A percentile compares a stretch with the other conserved stretches of the same genome.
phyloP scores from a whole-genome alignment of 2,113 vertebrate genomes.

The Nicator chloris region DNA sequence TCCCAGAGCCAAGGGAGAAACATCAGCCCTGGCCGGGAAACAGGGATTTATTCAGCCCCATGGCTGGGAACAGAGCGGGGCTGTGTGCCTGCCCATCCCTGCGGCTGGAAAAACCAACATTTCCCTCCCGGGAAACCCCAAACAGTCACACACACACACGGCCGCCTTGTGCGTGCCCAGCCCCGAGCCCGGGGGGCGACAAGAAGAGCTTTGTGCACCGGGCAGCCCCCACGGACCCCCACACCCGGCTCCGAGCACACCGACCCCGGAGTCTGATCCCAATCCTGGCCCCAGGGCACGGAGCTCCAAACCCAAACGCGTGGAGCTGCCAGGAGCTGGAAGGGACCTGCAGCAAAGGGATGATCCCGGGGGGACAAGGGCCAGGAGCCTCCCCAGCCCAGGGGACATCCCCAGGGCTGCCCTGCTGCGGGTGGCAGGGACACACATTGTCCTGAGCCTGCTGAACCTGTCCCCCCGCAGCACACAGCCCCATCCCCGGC shows the following conservation, averaged over 20 bases:
- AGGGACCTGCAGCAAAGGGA: background rate
- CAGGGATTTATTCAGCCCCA: slow-evolving; percentile 54
- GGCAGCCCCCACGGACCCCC: background rate
- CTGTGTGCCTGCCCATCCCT: slow-evolving; percentile 31
- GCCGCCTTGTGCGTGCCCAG: background rate
- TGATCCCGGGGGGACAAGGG: background rate
- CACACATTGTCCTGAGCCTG: accelerated
- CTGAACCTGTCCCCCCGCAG: accelerated
- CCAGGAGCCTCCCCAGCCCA: background rate
- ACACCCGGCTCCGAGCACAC: background rate
- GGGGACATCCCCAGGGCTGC: background rate
- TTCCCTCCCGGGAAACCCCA: background rate
- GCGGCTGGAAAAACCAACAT: slow-evolving; percentile 57
- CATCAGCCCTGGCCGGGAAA: background rate
- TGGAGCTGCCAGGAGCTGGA: background rate
- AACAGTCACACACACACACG: background rate
- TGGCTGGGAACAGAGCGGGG: background rate
- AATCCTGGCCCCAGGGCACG: accelerated
- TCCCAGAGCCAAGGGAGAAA: background rate
- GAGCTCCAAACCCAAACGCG: background rate
- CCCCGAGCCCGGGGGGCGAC: background rate
- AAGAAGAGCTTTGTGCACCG: slow-evolving; percentile 22
- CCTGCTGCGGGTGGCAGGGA: background rate
- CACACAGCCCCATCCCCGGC: background rate
- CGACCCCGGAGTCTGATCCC: background rate